A percentile compares a stretch with the other conserved stretches of the same genome.
phyloP scores from a whole-genome alignment of 1,140 invertebrate species.

The Cephus cinctus region DNA sequence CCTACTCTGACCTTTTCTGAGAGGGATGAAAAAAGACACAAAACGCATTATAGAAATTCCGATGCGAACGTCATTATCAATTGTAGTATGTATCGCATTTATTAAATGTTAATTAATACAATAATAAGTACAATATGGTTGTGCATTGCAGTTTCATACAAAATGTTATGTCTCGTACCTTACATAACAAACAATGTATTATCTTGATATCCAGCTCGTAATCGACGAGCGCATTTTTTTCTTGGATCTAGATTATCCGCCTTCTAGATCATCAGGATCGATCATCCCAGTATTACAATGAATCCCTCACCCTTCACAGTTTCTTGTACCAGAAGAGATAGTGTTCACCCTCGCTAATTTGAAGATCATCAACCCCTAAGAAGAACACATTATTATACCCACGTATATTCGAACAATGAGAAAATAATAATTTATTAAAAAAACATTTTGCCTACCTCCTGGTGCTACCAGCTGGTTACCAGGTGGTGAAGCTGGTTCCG shows the following conservation, averaged over 20 bases:
- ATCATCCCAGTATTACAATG: no score
- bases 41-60: no score
- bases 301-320: constrained; percentile 63
- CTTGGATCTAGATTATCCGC: not conserved
- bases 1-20: no score
- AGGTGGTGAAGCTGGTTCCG: constrained; percentile 74
- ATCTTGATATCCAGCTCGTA: constrained; percentile 25
- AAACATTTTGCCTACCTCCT: no score
- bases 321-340: constrained; percentile 91
- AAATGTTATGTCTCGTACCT: constrained; percentile 45
- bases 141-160: constrained; percentile 55
- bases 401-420: no score
- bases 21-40: no score
- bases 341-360: constrained; percentile 79
- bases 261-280: no score
- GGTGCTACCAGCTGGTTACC: constrained; percentile 81
- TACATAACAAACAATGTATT: constrained; percentile 27
- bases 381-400: no score
- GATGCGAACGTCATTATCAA: no score
- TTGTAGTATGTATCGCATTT: constrained; percentile 39
- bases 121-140: constrained; percentile 51
- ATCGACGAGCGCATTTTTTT: constrained; percentile 6
- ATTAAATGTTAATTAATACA: constrained; percentile 45
- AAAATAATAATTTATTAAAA: no score
- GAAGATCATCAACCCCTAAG: constrained; percentile 79